phyloP scores from a whole-genome alignment of 2,888 invertebrate genomes.

The Caenorhabditis sp. region DNA sequence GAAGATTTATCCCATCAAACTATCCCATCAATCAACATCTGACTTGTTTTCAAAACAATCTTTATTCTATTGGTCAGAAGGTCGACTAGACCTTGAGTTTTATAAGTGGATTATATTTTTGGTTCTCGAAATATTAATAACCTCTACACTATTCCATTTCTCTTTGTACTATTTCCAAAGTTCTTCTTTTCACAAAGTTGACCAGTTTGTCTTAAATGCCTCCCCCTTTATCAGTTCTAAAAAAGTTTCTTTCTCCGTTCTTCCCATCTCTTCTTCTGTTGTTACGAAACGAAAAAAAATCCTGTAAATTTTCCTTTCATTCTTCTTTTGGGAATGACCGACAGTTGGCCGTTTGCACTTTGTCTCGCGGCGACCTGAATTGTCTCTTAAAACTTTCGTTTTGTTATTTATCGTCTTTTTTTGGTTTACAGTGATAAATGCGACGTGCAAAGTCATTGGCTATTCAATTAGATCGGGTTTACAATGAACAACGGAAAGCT shows the following conservation, averaged over 20 bases:
- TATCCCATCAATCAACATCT: too few species aligned
- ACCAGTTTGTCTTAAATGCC: neutral
- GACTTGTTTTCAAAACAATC: neutral
- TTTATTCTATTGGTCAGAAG: neutral
- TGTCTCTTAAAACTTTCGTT: neutral
- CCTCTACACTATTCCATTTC: too few species aligned
- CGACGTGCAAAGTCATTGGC: slow-evolving; percentile 23
- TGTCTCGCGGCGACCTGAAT: too few species aligned
- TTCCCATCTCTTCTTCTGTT: too few species aligned
- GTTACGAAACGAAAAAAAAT: neutral
- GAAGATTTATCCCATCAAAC: too few species aligned
- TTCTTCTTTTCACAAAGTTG: too few species aligned
- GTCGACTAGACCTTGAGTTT: neutral
- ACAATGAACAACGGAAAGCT: slow-evolving; percentile 50
- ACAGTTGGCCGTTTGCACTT: too few species aligned
- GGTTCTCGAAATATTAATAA: neutral
- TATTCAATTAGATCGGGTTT: slow-evolving; percentile 41
- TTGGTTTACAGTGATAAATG: slow-evolving; percentile 9
- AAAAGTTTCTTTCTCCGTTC: neutral
- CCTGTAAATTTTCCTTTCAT: neutral
- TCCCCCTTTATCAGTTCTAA: neutral
- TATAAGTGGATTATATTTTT: neutral
- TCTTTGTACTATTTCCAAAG: too few species aligned
- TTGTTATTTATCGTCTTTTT: neutral
- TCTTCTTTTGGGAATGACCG: neutral